Percentiles rank a stretch among this genome's conserved stretches.
Conservation (phyloP, 2,797 vertebrate species). For the Coregonus suidteri region DNA sequence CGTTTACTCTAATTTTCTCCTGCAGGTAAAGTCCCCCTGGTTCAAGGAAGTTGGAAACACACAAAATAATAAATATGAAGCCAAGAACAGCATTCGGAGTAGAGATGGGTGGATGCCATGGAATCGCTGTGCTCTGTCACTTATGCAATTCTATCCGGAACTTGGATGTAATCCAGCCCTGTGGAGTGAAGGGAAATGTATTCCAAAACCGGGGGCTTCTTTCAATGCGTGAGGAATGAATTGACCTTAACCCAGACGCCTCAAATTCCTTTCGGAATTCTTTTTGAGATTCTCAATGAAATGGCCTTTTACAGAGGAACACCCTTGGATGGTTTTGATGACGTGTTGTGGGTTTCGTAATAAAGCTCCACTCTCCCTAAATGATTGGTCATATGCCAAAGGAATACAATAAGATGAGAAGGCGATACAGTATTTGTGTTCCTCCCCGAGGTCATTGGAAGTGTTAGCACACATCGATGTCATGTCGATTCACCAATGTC, state of each 20-base stretch:
- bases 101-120: constrained; percentile 31
- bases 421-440: not conserved
- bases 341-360: not conserved
- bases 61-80: constrained; percentile 9
- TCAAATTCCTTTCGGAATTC: not conserved
- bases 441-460: not conserved
- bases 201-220: not conserved
- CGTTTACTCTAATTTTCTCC: not conserved
- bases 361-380: not conserved
- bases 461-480: not conserved
- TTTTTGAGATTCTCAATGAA: not conserved
- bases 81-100: constrained; percentile 33
- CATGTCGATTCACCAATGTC: not conserved
- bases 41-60: not conserved
- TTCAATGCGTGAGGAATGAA: not conserved
- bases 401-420: not conserved
- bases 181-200: not conserved
- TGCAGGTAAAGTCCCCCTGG: not conserved
- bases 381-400: not conserved
- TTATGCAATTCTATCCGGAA: constrained; percentile 55
- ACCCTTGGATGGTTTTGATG: not conserved
- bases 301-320: not conserved
- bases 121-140: constrained; percentile 20
- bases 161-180: not conserved
- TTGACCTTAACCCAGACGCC: too few relatives aligned